Evolutionary conservation across 1,140 invertebrate species (phyloP), one percentile per base, ranked within the genome.

Genomic region (Ylistrum balloti): DNA sequence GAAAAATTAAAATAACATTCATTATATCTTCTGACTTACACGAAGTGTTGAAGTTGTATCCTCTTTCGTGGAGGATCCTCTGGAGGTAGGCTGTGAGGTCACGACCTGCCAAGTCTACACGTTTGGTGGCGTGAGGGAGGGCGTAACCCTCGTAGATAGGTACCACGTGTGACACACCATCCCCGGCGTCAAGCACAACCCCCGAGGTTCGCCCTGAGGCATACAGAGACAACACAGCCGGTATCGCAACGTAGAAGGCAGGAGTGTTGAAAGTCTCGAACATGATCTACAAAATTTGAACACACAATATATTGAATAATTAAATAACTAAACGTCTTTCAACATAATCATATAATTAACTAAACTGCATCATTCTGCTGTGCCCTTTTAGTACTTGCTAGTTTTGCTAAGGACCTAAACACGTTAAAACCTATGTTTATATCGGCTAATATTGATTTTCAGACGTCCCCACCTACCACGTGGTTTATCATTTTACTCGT

Each of bases 51-150:
- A 99, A 99, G 28, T 98, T 98, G 97, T 99, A 99, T 94, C 98
- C 98, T 96, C 98, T 99, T 97, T 99, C 98, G 93, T 98, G 99
- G 93, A 99, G 97, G 96, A 99, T 91, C 97, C 98, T 99, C 98
- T 99, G 99, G 96, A 99, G 97, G 97, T 99, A 99, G 96, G 99
- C 98, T 93, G 98, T 99, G 95, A 99, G 97, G 96, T 99, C 98
- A 94, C 98, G 98, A 90, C 98, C 98, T 94, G 98, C 98, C 96
- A 99, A 97, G 96, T 99, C 98, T 94, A 99, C 96, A 97, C 98
- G 98, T 74, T 98, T 97, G 95, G 99, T 98, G 95, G 98, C 98
- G 93, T 97, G 97, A 22, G 97, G 97, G 22, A 97, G 93, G 88
- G 97, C 97, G 93, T 97, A 97, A 98, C 97, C 97, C 97, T 98